Evolutionary conservation across 64 coral and sea anemone species (phyloP).

Genomic region (Stichodactyla helianthus): DNA sequence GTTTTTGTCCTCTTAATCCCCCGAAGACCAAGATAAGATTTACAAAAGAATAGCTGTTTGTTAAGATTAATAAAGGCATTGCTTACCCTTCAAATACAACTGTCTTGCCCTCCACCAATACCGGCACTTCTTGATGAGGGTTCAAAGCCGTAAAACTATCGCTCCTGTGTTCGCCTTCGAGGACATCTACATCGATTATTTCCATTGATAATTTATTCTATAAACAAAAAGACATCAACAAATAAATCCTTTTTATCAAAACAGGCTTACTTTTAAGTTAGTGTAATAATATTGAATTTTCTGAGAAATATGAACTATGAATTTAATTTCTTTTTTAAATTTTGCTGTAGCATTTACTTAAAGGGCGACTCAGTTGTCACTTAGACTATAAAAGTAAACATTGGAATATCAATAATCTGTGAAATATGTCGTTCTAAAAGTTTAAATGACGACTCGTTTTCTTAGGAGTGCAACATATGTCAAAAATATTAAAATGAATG

Average conservation of each 20-base stretch:
- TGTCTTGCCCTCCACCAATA: conserved; percentile 52
- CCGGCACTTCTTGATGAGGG: conserved; percentile 72
- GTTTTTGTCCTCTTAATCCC: neutral
- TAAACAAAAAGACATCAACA: neutral
- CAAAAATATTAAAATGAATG: too few relatives aligned
- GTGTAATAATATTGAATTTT: neutral
- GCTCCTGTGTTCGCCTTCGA: conserved; percentile 52
- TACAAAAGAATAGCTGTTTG: neutral
- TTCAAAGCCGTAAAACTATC: conserved; percentile 48
- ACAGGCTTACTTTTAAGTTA: neutral
- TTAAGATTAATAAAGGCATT: neutral
- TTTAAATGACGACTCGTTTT: neutral
- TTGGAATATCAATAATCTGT: neutral
- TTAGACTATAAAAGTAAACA: neutral
- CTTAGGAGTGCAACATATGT: neutral
- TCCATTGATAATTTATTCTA: conserved; percentile 74
- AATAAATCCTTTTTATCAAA: neutral
- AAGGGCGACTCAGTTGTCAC: neutral
- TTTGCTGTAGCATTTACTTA: neutral
- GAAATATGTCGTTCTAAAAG: neutral
- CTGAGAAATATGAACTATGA: too few relatives aligned
- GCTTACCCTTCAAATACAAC: conserved; percentile 72
- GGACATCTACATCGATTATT: conserved; percentile 56
- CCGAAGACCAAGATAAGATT: neutral
- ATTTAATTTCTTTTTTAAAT: too few relatives aligned